Conservation (phyloP, 2,888 invertebrate genomes). For the Pristionchus exspectatus region DNA sequence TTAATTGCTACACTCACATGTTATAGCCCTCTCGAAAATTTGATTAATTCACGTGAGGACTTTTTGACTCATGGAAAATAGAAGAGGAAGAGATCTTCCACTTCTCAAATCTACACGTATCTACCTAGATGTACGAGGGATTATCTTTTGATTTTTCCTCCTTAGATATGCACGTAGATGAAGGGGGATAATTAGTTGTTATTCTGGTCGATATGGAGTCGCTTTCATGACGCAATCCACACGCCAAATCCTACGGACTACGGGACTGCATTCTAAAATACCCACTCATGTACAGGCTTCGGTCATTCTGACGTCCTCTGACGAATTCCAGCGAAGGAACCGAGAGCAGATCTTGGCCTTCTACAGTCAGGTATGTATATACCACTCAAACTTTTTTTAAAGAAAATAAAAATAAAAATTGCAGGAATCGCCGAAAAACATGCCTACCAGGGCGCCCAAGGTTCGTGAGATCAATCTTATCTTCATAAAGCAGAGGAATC, state of each 20-base stretch:
- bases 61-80: too few relatives aligned
- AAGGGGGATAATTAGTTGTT: background rate
- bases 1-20: background rate
- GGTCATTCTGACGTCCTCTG: background rate
- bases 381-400: background rate
- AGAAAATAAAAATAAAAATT: background rate
- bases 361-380: slow-evolving; percentile 69
- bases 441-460: slow-evolving; percentile 11
- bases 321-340: slow-evolving; percentile 56
- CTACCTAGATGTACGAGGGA: too few relatives aligned
- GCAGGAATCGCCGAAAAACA: slow-evolving; percentile 68
- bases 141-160: too few relatives aligned
- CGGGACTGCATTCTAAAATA: background rate
- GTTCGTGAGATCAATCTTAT: background rate
- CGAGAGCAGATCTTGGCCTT: slow-evolving; percentile 66
- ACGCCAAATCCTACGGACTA: background rate
- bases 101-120: background rate
- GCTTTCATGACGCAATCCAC: background rate
- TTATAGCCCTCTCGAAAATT: background rate
- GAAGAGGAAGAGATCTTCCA: background rate
- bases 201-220: background rate
- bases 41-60: background rate
- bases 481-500: background rate
- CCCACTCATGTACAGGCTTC: background rate
- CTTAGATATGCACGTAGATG: too few relatives aligned